Evolutionary conservation across 2,113 vertebrate genomes (phyloP).

Genomic region (Neopipo cinnamomea): DNA sequence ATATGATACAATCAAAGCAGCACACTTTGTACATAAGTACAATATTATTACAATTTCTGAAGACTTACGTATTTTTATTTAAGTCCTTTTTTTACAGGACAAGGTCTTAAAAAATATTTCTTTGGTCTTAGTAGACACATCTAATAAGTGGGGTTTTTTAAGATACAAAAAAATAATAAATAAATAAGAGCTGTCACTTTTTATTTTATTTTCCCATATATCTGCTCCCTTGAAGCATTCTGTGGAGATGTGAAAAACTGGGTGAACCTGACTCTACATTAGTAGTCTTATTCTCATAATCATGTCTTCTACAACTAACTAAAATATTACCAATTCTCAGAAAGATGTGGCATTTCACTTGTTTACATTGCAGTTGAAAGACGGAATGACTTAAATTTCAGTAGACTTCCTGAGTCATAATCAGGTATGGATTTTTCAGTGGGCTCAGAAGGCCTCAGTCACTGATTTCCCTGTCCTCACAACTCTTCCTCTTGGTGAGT

Average conservation of each 20-base stretch:
- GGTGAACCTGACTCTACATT: neutral
- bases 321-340: neutral
- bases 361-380: neutral
- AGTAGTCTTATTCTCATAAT: neutral
- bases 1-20: neutral
- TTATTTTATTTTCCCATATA: neutral
- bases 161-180: neutral
- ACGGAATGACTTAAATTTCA: neutral
- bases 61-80: neutral
- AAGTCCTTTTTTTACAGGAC: neutral
- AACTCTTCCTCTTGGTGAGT: neutral
- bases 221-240: neutral
- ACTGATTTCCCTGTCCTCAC: neutral
- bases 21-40: rapidly evolving
- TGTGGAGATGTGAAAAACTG: neutral
- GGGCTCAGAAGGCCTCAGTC: neutral
- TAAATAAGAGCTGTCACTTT: neutral
- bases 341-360: neutral
- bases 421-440: neutral
- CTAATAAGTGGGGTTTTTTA: rapidly evolving
- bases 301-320: neutral
- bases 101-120: neutral
- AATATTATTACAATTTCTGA: neutral
- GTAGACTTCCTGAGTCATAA: neutral
- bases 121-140: neutral